Percentiles rank a stretch among this genome's conserved stretches.
phyloP scores from a whole-genome alignment of 2,888 invertebrate genomes.

The Apotomis capreana region DNA sequence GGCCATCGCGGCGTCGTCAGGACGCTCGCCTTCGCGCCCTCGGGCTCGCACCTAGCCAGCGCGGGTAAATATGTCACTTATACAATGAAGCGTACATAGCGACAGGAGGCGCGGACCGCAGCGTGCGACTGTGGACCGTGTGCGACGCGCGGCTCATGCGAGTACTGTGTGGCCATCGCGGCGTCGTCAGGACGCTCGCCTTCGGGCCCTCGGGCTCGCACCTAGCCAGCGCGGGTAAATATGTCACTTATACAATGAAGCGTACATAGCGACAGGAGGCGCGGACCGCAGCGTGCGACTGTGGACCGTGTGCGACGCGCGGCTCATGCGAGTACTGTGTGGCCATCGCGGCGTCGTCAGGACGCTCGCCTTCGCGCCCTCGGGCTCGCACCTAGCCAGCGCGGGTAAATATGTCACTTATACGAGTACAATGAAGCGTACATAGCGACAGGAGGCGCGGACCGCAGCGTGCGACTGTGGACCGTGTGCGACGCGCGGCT shows the following conservation, averaged over 20 bases:
- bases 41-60: constrained; percentile 92
- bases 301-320: constrained; percentile 93
- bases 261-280: constrained; percentile 75
- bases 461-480: constrained; percentile 84
- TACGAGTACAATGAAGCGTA: background rate
- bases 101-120: constrained; percentile 54
- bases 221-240: constrained; percentile 91
- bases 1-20: constrained; percentile 90
- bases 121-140: constrained; percentile 88
- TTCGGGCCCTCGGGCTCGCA: constrained; percentile 94
- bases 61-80: constrained; percentile 83
- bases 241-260: too few species aligned
- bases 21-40: constrained; percentile 91
- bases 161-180: constrained; percentile 90
- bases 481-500: constrained; percentile 91
- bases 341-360: constrained; percentile 90
- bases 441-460: constrained; percentile 75
- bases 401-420: constrained; percentile 83
- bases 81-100: constrained; percentile 68
- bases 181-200: constrained; percentile 88
- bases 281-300: constrained; percentile 61
- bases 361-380: constrained; percentile 91
- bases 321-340: constrained; percentile 90
- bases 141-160: constrained; percentile 92
- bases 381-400: constrained; percentile 92